A percentile compares a stretch with the other conserved stretches of the same genome.
Evolutionary conservation across 2,888 invertebrate species (phyloP).

Genomic region (Drosophila rubida): DNA sequence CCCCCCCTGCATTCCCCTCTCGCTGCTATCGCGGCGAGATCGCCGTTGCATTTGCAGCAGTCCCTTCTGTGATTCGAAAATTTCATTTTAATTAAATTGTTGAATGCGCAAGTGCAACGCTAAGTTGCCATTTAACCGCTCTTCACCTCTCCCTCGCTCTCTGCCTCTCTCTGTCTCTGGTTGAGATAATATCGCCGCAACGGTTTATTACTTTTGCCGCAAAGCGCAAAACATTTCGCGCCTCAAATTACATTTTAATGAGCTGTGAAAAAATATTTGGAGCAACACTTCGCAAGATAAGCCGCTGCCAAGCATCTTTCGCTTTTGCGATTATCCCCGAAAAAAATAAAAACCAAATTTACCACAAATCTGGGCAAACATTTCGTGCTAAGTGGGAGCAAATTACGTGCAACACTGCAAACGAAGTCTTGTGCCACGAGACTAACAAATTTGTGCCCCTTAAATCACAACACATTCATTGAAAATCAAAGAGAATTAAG

Average conservation of each 20-base stretch:
- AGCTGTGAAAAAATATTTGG: slow-evolving; percentile 80
- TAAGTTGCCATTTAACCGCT: slow-evolving; percentile 62
- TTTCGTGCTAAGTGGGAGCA: slow-evolving; percentile 61
- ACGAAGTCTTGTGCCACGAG: too few species aligned
- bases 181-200: slow-evolving; percentile 68
- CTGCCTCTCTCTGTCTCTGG: not conserved
- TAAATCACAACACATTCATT: too few species aligned
- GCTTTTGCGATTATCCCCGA: not conserved
- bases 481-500: too few species aligned
- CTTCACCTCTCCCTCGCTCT: not conserved
- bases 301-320: slow-evolving; percentile 2
- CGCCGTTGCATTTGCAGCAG: slow-evolving; percentile 43
- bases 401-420: slow-evolving; percentile 43
- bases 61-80: slow-evolving; percentile 71
- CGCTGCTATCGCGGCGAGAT: slow-evolving; percentile 31
- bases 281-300: slow-evolving; percentile 51
- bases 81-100: slow-evolving; percentile 82
- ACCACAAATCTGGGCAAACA: slow-evolving; percentile 13
- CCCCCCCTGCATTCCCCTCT: not conserved
- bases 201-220: slow-evolving; percentile 66
- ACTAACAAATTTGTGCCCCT: too few species aligned
- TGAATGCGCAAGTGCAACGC: slow-evolving; percentile 70
- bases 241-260: slow-evolving; percentile 79
- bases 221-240: slow-evolving; percentile 66
- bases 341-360: not conserved